Base-by-base conservation (phyloP, 2,113 vertebrate species). In the Pao palembangensis region DNA sequence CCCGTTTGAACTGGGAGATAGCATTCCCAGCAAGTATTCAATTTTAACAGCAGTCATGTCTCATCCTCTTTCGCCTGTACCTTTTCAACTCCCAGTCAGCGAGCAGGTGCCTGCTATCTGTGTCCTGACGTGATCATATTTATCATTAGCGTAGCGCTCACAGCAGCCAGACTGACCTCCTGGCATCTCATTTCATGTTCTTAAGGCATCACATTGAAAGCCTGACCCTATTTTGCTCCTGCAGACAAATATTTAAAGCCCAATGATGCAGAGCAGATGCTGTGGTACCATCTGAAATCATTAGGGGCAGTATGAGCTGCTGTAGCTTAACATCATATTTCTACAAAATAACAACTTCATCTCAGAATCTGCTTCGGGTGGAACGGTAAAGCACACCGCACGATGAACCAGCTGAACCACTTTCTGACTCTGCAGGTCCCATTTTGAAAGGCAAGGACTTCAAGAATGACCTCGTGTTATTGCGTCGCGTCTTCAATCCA, bases 31-130 rank as follows among this genome's bases (percentile, higher is more conserved):
- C 67, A 28, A 71, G 83, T 81, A 71, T 84, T 80, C 81, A 60
- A 84, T 88, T 87, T 87, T 76, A 86, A 83, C 80, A 84, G 81
- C 79, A 85, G 80, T 85, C 83, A 77, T 77, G 83, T 88, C 84
- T 82, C 76, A 83, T 85, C 73, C 54, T 75, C 58, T 70, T 85
- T 69, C 55, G 43, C 64, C 54, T 52, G 6, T 55, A 75, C 66
- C 74, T 69, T 69, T 72, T 72, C 58, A 63, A 34, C 31, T 66
- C 60, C 70, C 42, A 70, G 76, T 81, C 64, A 64, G 20, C 49
- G 55, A 49, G 61, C 64, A 55, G 66, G 58, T 23, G 56, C 60
- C 18, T 53, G n/a, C 55, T 20, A 20, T 34, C 51, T 62, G 64
- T 64, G 23, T 69, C 63, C 67, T 63, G 58, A 51, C n/a, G 42